Base-by-base conservation (phyloP, 2,113 vertebrate genomes). In the Sceloporus tristichus region DNA sequence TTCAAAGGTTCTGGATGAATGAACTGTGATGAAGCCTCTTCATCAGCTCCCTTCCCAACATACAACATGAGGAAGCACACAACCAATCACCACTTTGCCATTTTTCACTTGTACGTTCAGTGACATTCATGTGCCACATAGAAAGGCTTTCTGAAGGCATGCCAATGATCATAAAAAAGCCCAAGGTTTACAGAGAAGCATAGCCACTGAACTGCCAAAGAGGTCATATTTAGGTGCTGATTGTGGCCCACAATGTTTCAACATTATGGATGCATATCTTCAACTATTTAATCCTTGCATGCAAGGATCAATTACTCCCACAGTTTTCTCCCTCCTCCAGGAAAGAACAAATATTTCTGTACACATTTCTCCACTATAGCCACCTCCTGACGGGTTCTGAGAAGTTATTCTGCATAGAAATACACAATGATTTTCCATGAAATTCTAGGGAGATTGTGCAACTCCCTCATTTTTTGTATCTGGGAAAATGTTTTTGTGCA, bases 1-100 rank as follows among this genome's bases (percentile, higher is more conserved):
- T 95, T 91, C 94, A 92, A 81, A 89, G 89, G 79, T 80, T 92
- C 18, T 53, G 70, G 84, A 91, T 92, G 73, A 91, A 94, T 66
- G 85, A 87, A 40, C 38, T 54, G 82, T 68, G 34, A 84, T 90
- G 42, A n/a, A 90, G 87, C 91, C 42, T 91, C 87, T 90, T 81
- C 84, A 91, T 87, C 87, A 90, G 78, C 27, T 42, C 4, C 23
- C 19, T 23, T 91, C 87, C 80, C 93, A 95, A 85, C 13, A 89
- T 91, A 91, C 10, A 91, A 89, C 10, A 77, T 78, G 88, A 90
- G 78, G 79, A 92, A 90, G 91, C 16, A 66, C 79, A 91, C n/a
- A 92, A 90, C 78, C 74, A 0, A 27, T 79, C 89, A 68, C 5
- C 76, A 85, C 92, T 95, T 88, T 87, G 14, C 62, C 38, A 86